Base-by-base conservation (phyloP, 2,797 vertebrate genomes). In the Corythornis leucogaster region DNA sequence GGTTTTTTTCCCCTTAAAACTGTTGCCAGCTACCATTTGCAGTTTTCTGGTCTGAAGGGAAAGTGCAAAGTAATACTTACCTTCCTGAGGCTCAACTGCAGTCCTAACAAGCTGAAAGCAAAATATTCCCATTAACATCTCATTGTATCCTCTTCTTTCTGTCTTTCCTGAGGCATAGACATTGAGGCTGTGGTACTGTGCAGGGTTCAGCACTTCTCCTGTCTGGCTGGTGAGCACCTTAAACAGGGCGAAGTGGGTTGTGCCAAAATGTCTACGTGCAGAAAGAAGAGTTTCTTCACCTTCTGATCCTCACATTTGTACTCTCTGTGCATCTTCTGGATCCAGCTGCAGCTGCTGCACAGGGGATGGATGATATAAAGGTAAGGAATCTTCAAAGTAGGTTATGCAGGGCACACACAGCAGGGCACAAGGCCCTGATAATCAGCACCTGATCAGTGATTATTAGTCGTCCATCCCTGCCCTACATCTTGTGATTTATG, bases 21-120 rank as follows among this genome's bases (percentile, higher is more conserved):
- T 79, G 58, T 89, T 87, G 83, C 82, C 87, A 93, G 42, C 55
- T 83, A 24, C 80, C 62, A 63, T 89, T 91, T 85, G 30, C 46
- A 58, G 40, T 79, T 90, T 62, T 87, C 63, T 51, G 45, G 15
- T 67, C 88, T 94, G 77, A 82, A 31, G 45, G 79, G 50, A 70
- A 43, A 80, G 35, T 61, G 58, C 76, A 85, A 90, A 88, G 46
- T 42, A 78, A 61, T 16, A 33, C 45, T 89, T 79, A 81, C 75
- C 40, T 82, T 89, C 35, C 16, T 20, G 8, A 3, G 2, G 30
- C n/a, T 86, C 12, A 14, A 46, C 46, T 69, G 62, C 71, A 82
- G 38, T 51, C 61, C 75, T 90, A 77, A 59, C 17, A 62, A 80
- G 40, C 40, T 85, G 70, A 38, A 85, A 66, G 68, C 2, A 2